A percentile compares a stretch with the other conserved stretches of the same genome.
These are phyloP conservation scores for Theodoxus fluviatilis DNA, from an alignment of 2,888 invertebrate genomes.

Conservation along the genomic window DNA sequence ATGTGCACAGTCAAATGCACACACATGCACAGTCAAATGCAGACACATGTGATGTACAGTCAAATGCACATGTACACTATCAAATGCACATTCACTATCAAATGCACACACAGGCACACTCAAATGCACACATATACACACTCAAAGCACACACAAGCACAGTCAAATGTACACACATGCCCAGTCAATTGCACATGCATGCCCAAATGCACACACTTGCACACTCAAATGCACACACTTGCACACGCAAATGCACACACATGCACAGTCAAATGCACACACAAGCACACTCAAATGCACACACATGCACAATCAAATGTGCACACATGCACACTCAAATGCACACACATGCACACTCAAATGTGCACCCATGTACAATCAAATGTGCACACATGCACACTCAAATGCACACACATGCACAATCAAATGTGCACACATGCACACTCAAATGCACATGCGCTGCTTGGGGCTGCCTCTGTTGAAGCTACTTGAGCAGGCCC, in stretches of 20 bases:
- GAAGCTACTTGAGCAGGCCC: no score
- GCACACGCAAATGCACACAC: not conserved
- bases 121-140: not conserved
- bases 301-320: not conserved
- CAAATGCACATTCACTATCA: not conserved
- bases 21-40: not conserved
- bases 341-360: not conserved
- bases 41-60: not conserved
- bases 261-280: not conserved
- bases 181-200: not conserved
- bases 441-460: conserved; percentile 2
- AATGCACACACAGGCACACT: not conserved
- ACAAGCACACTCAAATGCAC: not conserved
- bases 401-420: not conserved
- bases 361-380: not conserved
- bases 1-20: not conserved
- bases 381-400: not conserved
- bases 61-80: not conserved
- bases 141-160: not conserved
- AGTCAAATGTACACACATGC: not conserved
- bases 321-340: conserved; percentile 8
- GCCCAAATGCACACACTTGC: not conserved
- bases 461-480: no score
- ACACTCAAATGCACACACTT: not conserved
- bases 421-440: not conserved